Conservation (phyloP, 92 coral and sea anemone genomes). For the Ricordea florida region DNA sequence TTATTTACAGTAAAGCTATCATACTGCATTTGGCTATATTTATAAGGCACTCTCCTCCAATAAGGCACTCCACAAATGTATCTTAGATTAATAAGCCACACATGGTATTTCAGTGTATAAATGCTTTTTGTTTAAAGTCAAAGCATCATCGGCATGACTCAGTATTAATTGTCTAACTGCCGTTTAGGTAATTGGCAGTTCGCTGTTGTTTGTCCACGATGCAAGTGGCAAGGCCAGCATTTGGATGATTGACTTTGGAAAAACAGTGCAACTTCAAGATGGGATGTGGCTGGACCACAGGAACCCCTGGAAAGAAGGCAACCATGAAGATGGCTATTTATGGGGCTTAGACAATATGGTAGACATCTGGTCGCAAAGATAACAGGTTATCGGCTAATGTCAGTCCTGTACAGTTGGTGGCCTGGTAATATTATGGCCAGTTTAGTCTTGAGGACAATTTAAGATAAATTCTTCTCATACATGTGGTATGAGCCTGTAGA, state of each 20-base stretch:
- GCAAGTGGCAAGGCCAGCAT: slow-evolving; percentile 82
- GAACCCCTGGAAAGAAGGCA: slow-evolving; percentile 87
- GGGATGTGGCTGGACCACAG: slow-evolving; percentile 75
- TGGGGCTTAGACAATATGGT: slow-evolving; percentile 98
- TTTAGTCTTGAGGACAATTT: no score
- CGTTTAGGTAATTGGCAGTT: slow-evolving; percentile 92
- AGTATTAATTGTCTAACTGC: not conserved
- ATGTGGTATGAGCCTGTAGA: no score
- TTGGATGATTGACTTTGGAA: slow-evolving; percentile 99
- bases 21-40: no score
- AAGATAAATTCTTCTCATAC: no score
- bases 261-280: slow-evolving; percentile 81
- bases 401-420: no score
- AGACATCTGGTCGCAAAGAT: slow-evolving; percentile 82
- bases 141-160: no score
- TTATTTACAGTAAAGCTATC: no score
- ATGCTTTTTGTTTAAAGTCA: not conserved
- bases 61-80: no score
- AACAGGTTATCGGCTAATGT: no score
- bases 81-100: no score
- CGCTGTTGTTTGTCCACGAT: slow-evolving; percentile 94
- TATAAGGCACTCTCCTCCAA: no score
- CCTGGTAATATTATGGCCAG: not conserved
- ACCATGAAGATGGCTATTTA: slow-evolving; percentile 96
- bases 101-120: not conserved